Evolutionary conservation across 35 echinoderm and acorn worm genomes (phyloP), one percentile per base, ranked within the genome.

Genomic region (Hemicentrotus pulcherrimus): DNA sequence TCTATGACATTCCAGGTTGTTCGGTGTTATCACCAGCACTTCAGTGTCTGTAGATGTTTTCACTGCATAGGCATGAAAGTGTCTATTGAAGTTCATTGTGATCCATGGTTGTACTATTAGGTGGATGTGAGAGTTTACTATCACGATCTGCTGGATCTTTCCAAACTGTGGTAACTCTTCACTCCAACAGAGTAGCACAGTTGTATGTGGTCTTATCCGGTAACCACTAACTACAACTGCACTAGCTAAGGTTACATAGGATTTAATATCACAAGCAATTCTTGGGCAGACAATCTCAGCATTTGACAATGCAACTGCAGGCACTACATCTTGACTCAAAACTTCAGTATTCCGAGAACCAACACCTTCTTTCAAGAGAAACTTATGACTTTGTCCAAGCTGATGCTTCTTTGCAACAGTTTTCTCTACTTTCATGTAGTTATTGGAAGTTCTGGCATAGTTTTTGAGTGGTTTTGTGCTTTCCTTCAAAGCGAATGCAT

Each of bases 371-470:
- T 93, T 96, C 35, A 90, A 16, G 11, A 96, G 48, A 46, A 89
- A 46, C 31, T 87, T 86, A 86, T 87, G 88, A 86, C 95, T 94
- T 90, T 94, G 95, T 13, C 85, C 24, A 9, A 58, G 86, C 32
- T 96, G 95, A 86, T 96, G 70, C 85, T 87, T 96, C 46, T 59
- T 94, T 52, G 92, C 95, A 47, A 96, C 46, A 14, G 92, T 89
- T 19, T 96, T 78, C 14, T 92, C 46, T 10, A 96, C 94, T 32
- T 96, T 96, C 5, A 94, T 86, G 86, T 31, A 96, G 50, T 94
- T 96, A 41, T 86, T 86, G 28, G 91, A 94, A 32, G 47, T 86
- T 46, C 47, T 94, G 86, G 92, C 95, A 86, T 86, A 58, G 18
- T 87, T 71, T 35, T 96, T 96, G 0, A 96, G 48, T 18, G 60